Base-by-base conservation (phyloP, 2,888 invertebrate genomes). In the Tillus elongatus region DNA sequence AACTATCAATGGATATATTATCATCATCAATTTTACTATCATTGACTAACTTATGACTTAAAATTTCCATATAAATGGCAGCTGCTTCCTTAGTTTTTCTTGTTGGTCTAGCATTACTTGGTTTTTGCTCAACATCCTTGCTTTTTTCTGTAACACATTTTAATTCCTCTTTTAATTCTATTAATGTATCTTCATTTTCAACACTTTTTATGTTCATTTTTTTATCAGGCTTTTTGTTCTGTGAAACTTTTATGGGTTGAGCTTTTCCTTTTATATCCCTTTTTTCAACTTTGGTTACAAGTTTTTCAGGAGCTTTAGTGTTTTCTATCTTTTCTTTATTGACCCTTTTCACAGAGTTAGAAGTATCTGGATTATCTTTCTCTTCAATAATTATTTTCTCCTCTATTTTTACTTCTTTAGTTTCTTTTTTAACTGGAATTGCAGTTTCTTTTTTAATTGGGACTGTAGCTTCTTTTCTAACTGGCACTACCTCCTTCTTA, bases 61-160 rank as follows among this genome's bases (percentile, higher is more conserved):
- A 68, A 44, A 82, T 73, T 53, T 82, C 82, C 77, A 83, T 78
- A 47, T 80, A 82, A 36, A 81, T 73, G 4, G 81, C 73, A 2
- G 82, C 82, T 13, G 81, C 81, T 62, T 82, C 81, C 60, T 83
- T 84, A 1, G 82, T 82, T 60, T 81, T 82, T 19, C 83, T 68
- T 6, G 75, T 70, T 0, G 79, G 80, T 27, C 81, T 58, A n/a
- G n/a, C n/a, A n/a, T n/a, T n/a, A n/a, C n/a, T n/a, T n/a, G n/a
- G n/a, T n/a, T n/a, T 35, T 29, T 24, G 8, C 14, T 32, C n/a
- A n/a, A n/a, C n/a, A n/a, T n/a, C 11, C n/a, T 9, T 10, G 8
- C 29, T 29, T 29, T 11, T 9, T n/a, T 10, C 11, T 29, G 8
- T 24, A n/a, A n/a, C n/a, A 29, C n/a, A 29, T 12, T 31, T 19